Base-by-base conservation (phyloP, 35 echinoderm and acorn worm genomes). In the Ptychodera flava region DNA sequence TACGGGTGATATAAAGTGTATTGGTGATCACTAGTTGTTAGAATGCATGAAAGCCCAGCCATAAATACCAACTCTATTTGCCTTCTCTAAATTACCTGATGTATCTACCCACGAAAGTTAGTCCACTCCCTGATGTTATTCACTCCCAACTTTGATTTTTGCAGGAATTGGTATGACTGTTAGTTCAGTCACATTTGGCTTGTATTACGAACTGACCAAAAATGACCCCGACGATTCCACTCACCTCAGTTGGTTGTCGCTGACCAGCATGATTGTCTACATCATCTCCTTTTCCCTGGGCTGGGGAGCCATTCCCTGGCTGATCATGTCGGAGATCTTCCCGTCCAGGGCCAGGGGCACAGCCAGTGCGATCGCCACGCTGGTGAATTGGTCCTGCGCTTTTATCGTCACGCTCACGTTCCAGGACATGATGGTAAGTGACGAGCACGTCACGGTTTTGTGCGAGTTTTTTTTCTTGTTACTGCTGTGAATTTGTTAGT, bases 291-390 rank as follows among this genome's bases (percentile, higher is more conserved):
- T 99, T 85, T 94, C 96, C 1, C 88, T 99, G 0, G 96, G 91
- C 12, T 91, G 90, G 85, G 96, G 96, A 29, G 90, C 96, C 0
- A 91, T 99, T 38, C 96, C 96, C 0, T 99, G 96, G 96, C 90
- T 99, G 0, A 84, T 99, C 45, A 99, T 99, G 92, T 94, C 96
- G 1, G 96, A 99, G 36, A 99, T 99, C 45, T 99, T 99, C 77
- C 96, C 96, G 1, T 92, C 93, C 0, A 99, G 93, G 76, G 92
- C 90, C 28, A 92, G 87, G 79, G 92, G 92, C 0, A 77, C 85
- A 29, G 96, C 90, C 38, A 94, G 88, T 82, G 79, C 86, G 12
- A 99, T 99, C 29, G 92, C 96, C 16, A 86, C 96, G 0, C 87
- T 88, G 33, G 86, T 90, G 79, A 99, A 94, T 77, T 99, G 92